These are phyloP conservation scores for Trachelus iudaicus DNA, from an alignment of 2,888 invertebrate species.

Conservation along the genomic window DNA sequence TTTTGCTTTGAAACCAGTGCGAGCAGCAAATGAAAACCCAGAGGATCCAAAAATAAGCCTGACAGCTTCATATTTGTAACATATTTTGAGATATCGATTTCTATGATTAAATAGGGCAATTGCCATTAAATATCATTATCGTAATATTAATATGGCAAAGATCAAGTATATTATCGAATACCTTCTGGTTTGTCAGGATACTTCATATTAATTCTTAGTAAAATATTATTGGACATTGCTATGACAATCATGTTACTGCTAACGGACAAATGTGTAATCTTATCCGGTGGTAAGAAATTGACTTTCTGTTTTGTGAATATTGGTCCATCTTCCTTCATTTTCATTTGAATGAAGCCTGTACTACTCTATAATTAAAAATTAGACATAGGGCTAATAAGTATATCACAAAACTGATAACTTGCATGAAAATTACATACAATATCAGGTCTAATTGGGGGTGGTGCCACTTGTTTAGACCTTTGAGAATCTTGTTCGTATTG, in stretches of 20 bases:
- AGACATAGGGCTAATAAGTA: constrained; percentile 11
- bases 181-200: constrained; percentile 84
- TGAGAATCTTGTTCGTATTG: constrained; percentile 86
- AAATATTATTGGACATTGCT: constrained; percentile 83
- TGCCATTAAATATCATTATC: not conserved
- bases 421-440: constrained; percentile 60
- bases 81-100: constrained; percentile 78
- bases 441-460: constrained; percentile 64
- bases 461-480: constrained; percentile 62
- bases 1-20: constrained; percentile 74
- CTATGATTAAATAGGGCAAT: constrained; percentile 61
- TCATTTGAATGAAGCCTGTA: constrained; percentile 71
- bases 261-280: constrained; percentile 83
- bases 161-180: constrained; percentile 50
- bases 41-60: constrained; percentile 84
- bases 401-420: constrained; percentile 3
- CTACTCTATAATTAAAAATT: constrained; percentile 57
- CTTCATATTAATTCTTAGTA: constrained; percentile 85
- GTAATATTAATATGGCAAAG: not conserved
- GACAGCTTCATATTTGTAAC: constrained; percentile 72
- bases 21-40: constrained; percentile 86
- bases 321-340: constrained; percentile 79
- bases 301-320: constrained; percentile 90
- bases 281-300: constrained; percentile 81
- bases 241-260: constrained; percentile 86